Percentiles rank a stretch among this genome's conserved stretches.
Evolutionary conservation across 2,888 invertebrate species (phyloP).

Genomic region (Eupithecia subumbrata): DNA sequence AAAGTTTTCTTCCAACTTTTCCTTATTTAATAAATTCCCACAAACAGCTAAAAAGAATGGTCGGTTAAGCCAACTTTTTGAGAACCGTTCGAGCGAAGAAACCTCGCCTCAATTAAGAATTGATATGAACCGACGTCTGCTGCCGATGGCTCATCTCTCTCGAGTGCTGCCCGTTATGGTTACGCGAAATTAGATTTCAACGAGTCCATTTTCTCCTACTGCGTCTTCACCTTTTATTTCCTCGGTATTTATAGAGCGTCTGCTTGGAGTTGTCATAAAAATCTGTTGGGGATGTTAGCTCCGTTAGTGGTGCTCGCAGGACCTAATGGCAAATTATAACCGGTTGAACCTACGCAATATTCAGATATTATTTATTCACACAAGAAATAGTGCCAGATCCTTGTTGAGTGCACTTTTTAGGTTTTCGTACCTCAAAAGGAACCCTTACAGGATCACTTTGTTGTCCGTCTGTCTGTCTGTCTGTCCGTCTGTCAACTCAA

Average conservation of each 20-base stretch:
- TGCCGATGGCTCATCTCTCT: constrained; percentile 80
- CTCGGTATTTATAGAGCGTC: constrained; percentile 64
- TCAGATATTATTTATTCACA: background rate
- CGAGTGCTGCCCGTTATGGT: constrained; percentile 79
- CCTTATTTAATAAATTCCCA: constrained; percentile 41
- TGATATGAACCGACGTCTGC: constrained; percentile 80
- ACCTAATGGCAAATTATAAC: constrained; percentile 28
- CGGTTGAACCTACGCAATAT: background rate
- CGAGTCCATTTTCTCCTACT: constrained; percentile 76
- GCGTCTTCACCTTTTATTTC: constrained; percentile 73
- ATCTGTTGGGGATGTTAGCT: constrained; percentile 43
- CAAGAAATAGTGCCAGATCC: background rate
- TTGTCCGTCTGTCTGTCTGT: no score
- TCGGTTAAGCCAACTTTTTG: constrained; percentile 53
- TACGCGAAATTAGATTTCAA: constrained; percentile 85
- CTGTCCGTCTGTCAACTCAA: no score
- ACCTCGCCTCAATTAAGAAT: constrained; percentile 76
- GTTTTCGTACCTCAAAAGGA: no score
- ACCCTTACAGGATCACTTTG: no score
- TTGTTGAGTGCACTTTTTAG: background rate
- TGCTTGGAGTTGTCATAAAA: constrained; percentile 49
- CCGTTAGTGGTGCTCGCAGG: constrained; percentile 38
- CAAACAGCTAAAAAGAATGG: constrained; percentile 49
- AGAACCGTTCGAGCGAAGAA: constrained; percentile 66
- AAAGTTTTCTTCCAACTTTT: constrained; percentile 23